A percentile compares a stretch with the other conserved stretches of the same genome.
Conservation (phyloP, 2,113 vertebrate species). For the Telmatochromis sp. region DNA sequence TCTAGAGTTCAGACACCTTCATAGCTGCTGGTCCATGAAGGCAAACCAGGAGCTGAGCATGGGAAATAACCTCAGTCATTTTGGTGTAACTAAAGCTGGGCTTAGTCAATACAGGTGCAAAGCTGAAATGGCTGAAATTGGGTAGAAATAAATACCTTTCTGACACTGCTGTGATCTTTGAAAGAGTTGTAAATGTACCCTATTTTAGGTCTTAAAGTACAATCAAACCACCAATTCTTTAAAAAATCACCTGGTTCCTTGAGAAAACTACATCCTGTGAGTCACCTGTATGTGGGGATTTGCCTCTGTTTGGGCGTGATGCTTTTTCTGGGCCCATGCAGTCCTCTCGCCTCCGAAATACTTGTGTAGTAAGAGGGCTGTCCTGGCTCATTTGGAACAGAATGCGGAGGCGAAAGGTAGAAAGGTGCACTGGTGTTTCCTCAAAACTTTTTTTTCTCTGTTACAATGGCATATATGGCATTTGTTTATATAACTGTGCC, state of each 20-base stretch:
- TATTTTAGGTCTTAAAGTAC: neutral
- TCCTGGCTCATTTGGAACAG: slow-evolving; percentile 2
- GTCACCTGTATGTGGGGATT: neutral
- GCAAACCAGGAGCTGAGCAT: neutral
- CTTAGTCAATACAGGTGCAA: neutral
- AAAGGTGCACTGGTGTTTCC: slow-evolving; percentile 23
- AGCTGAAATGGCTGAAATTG: neutral
- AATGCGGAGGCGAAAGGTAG: slow-evolving; percentile 3
- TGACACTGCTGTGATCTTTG: neutral
- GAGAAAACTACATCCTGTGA: slow-evolving; percentile 15
- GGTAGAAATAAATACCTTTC: neutral
- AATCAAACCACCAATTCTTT: neutral
- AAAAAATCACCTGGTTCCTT: neutral
- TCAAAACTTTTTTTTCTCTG: slow-evolving; percentile 11
- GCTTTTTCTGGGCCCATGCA: neutral
- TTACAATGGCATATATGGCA: slow-evolving; percentile 30
- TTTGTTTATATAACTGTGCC: slow-evolving; percentile 55
- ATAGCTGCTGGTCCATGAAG: neutral
- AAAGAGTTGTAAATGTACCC: neutral
- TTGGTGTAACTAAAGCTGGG: neutral
- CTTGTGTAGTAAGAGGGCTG: slow-evolving; percentile 15
- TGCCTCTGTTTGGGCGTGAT: neutral
- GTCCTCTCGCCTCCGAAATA: neutral
- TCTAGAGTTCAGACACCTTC: slow-evolving; percentile 31
- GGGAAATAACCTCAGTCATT: neutral